Conservation (phyloP, 2,797 vertebrate genomes). For the Pseudochromis fuscus region DNA sequence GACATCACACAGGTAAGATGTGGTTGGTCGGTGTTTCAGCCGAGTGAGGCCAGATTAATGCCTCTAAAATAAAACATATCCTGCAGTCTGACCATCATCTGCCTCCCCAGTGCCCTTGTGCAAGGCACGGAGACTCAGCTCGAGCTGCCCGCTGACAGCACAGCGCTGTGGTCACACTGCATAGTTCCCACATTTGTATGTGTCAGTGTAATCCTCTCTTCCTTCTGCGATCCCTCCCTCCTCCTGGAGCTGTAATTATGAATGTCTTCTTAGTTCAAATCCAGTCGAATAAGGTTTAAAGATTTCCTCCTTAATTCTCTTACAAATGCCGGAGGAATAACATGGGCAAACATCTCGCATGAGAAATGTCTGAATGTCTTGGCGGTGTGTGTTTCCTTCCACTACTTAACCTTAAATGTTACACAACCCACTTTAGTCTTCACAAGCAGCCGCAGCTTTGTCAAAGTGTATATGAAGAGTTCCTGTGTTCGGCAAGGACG, state of each 20-base stretch:
- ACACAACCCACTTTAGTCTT: conserved; percentile 47
- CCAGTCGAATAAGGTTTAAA: conserved; percentile 50
- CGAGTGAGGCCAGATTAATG: background rate
- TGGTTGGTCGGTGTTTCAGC: background rate
- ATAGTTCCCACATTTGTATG: conserved; percentile 45
- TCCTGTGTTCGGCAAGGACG: conserved; percentile 45
- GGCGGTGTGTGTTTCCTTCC: conserved; percentile 66
- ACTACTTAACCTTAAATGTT: conserved; percentile 64
- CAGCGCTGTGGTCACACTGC: conserved; percentile 24
- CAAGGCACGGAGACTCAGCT: conserved; percentile 14
- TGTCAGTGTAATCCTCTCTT: conserved; percentile 38
- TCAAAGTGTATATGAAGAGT: conserved; percentile 10
- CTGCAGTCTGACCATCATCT: background rate
- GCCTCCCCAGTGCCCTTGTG: conserved; percentile 7
- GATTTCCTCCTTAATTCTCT: conserved; percentile 48
- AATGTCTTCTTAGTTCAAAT: conserved; percentile 50
- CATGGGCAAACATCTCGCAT: conserved; percentile 45
- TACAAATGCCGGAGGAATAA: conserved; percentile 36
- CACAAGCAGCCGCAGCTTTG: conserved; percentile 27
- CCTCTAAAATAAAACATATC: too few relatives aligned
- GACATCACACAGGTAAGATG: background rate
- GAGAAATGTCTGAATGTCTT: conserved; percentile 54
- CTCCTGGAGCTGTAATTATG: conserved; percentile 38
- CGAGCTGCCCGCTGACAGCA: background rate
- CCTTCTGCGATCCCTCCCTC: conserved; percentile 27